Percentiles rank a stretch among this genome's conserved stretches.
Conservation (phyloP, 1,140 invertebrate species). For the Anastatus disparis region DNA sequence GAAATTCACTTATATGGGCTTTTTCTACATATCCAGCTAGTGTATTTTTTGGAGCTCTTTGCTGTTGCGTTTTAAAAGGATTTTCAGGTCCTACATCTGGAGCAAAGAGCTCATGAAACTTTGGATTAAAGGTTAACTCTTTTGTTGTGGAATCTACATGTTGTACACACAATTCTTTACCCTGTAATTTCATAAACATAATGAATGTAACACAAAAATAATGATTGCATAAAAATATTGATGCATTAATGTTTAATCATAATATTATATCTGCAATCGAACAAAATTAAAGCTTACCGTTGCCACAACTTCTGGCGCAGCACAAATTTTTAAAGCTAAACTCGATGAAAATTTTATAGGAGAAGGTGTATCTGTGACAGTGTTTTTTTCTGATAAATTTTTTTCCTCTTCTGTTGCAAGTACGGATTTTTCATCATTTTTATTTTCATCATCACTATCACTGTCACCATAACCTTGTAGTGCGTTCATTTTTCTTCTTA, state of each 20-base stretch:
- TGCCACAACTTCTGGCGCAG: constrained; percentile 82
- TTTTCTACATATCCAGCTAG: constrained; percentile 94
- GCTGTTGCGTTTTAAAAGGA: constrained; percentile 90
- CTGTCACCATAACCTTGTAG: constrained; percentile 75
- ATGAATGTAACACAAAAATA: neutral
- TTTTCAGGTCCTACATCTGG: constrained; percentile 91
- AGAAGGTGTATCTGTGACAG: neutral
- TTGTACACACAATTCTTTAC: constrained; percentile 68
- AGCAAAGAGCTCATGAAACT: constrained; percentile 94
- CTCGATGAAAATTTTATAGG: constrained; percentile 52
- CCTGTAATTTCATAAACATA: constrained; percentile 54
- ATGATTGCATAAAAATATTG: neutral
- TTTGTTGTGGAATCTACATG: constrained; percentile 79
- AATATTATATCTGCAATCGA: no score
- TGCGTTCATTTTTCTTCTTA: constrained; percentile 66
- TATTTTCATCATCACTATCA: constrained; percentile 65
- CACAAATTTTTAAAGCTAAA: constrained; percentile 75
- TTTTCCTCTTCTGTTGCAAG: neutral
- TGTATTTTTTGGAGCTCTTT: constrained; percentile 88
- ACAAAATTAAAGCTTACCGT: constrained; percentile 71
- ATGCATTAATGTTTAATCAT: neutral
- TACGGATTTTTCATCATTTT: constrained; percentile 38
- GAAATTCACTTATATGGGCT: constrained; percentile 95
- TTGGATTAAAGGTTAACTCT: constrained; percentile 92
- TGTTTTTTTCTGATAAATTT: constrained; percentile 8